phyloP scores from a whole-genome alignment of 2,797 vertebrate genomes.

The Acanthurus lineatus region DNA sequence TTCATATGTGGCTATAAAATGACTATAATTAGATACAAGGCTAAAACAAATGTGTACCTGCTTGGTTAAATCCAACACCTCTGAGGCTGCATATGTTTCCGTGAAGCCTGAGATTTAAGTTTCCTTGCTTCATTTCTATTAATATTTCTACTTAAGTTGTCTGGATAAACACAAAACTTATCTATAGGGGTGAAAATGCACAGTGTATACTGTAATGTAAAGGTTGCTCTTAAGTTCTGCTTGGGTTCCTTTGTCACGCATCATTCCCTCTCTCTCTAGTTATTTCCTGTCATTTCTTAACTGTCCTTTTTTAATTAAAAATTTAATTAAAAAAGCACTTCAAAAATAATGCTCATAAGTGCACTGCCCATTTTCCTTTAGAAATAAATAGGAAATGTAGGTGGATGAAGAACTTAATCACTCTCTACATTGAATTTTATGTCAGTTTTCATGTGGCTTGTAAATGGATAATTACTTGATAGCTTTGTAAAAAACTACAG shows the following conservation, averaged over 20 bases:
- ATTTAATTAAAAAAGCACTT: no score
- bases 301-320: not conserved
- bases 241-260: not conserved
- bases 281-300: not conserved
- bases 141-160: not conserved
- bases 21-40: conserved; percentile 43
- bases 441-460: not conserved
- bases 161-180: not conserved
- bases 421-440: not conserved
- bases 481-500: not conserved
- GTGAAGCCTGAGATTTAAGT: not conserved
- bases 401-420: no score
- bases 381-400: no score
- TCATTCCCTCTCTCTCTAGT: not conserved
- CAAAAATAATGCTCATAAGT: no score
- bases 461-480: not conserved
- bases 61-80: conserved; percentile 1
- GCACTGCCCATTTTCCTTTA: no score
- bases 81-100: not conserved
- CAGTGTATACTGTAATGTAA: not conserved
- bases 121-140: conserved; percentile 5
- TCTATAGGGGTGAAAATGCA: not conserved
- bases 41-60: conserved; percentile 20
- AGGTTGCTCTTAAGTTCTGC: not conserved
- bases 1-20: conserved; percentile 50